A percentile compares a stretch with the other conserved stretches of the same genome.
Evolutionary conservation across 2,113 vertebrate species (phyloP).

Genomic region (Sakesphorus luctuosus): DNA sequence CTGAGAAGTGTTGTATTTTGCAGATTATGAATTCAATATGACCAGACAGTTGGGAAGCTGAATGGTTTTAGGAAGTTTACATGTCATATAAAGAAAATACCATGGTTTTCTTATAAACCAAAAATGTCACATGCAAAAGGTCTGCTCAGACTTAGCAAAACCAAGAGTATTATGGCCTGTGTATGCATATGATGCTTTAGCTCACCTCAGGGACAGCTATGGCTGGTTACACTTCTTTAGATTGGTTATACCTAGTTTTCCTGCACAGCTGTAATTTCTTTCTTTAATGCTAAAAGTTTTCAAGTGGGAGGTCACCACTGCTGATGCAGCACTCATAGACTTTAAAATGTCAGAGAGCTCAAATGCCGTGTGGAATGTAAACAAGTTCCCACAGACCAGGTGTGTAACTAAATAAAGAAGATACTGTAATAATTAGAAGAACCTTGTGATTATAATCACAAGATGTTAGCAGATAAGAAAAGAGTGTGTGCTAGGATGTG

Average conservation of each 20-base stretch:
- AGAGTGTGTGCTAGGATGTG: not conserved
- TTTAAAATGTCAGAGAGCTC: not conserved
- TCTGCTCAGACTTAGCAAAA: not conserved
- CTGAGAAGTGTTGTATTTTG: not conserved
- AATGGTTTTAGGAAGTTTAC: not conserved
- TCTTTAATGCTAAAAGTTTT: not conserved
- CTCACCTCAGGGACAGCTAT: not conserved
- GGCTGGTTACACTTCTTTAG: not conserved
- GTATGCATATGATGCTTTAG: not conserved
- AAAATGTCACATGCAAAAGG: not conserved
- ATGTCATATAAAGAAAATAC: not conserved
- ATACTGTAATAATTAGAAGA: not conserved
- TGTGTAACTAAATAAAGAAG: not conserved
- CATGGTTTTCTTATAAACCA: not conserved
- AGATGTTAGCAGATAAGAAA: not conserved
- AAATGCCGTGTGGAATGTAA: not conserved
- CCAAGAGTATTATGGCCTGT: not conserved
- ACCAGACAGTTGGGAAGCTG: not conserved
- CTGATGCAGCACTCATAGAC: not conserved
- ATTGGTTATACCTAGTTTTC: not conserved
- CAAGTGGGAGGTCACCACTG: not conserved
- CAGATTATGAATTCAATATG: not conserved
- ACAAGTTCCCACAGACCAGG: not conserved
- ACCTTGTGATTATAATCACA: not conserved
- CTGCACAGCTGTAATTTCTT: not conserved